These are phyloP conservation scores for Drosophila kohkoa DNA, from an alignment of 1,140 invertebrate genomes.

Conservation along the genomic window DNA sequence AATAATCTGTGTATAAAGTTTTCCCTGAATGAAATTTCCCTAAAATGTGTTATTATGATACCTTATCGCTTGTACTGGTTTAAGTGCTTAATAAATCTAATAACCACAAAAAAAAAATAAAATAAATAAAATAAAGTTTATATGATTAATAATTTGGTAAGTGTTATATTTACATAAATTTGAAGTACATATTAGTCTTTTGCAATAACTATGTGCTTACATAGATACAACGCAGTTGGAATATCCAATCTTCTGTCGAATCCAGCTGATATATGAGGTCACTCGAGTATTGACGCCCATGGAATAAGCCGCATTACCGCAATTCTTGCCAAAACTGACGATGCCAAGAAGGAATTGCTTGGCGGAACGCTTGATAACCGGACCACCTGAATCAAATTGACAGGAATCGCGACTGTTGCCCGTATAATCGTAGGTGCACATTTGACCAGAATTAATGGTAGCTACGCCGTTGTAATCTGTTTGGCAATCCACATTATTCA, in stretches of 20 bases:
- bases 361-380: slow-evolving; percentile 51
- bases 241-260: slow-evolving; percentile 77
- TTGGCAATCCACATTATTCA: slow-evolving; percentile 63
- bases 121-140: no score
- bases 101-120: no score
- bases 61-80: no score
- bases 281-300: slow-evolving; percentile 90
- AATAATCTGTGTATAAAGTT: no score
- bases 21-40: no score
- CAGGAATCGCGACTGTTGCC: slow-evolving; percentile 70
- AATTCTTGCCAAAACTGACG: slow-evolving; percentile 88
- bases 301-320: slow-evolving; percentile 83
- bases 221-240: slow-evolving; percentile 62
- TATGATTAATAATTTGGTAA: no score
- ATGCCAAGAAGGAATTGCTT: slow-evolving; percentile 86
- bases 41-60: no score
- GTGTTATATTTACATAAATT: no score
- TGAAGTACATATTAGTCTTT: not conserved
- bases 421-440: slow-evolving; percentile 76
- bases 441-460: slow-evolving; percentile 52
- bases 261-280: slow-evolving; percentile 89
- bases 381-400: slow-evolving; percentile 81
- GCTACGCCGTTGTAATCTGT: slow-evolving; percentile 45
- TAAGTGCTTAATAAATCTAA: no score
- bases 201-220: slow-evolving; percentile 2